phyloP scores from a whole-genome alignment of 2,797 vertebrate species.

The Microctenopoma steveboyesi region DNA sequence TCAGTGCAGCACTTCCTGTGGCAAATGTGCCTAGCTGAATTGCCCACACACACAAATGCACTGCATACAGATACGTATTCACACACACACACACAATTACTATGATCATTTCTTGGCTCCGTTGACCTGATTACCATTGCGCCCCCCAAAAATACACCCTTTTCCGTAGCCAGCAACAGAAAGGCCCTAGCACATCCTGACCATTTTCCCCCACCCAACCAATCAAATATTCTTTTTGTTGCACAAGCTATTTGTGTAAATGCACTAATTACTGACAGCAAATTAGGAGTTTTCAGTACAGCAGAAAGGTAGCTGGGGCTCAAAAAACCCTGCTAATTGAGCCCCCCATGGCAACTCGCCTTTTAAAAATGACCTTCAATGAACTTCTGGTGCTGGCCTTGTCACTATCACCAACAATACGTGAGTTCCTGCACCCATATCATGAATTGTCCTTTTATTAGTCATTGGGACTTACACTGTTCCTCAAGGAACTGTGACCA shows the following conservation, averaged over 20 bases:
- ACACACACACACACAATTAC: constrained; percentile 55
- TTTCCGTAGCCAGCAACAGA: constrained; percentile 37
- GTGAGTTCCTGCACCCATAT: constrained; percentile 36
- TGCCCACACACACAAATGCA: constrained; percentile 36
- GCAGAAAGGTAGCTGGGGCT: constrained; percentile 54
- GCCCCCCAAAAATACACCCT: constrained; percentile 19
- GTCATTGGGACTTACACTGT: constrained; percentile 2
- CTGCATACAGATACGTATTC: constrained; percentile 35
- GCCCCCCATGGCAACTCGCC: constrained; percentile 28
- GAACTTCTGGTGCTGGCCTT: constrained; percentile 29
- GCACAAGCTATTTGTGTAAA: constrained; percentile 57
- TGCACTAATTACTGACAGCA: constrained; percentile 69
- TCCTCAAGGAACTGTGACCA: neutral
- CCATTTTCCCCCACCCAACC: constrained; percentile 56
- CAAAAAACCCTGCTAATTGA: constrained; percentile 67
- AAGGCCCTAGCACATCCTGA: constrained; percentile 51
- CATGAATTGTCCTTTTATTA: constrained; percentile 14
- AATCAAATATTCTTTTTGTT: constrained; percentile 65
- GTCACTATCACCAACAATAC: constrained; percentile 36
- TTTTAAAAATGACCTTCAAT: constrained; percentile 56
- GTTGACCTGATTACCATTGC: constrained; percentile 65
- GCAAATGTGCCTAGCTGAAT: constrained; percentile 51
- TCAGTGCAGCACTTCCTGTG: constrained; percentile 57
- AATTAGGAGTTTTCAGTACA: constrained; percentile 52
- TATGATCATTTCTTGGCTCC: constrained; percentile 66